phyloP scores from a whole-genome alignment of 2,888 invertebrate genomes.

The Tanytarsus gracilentus region DNA sequence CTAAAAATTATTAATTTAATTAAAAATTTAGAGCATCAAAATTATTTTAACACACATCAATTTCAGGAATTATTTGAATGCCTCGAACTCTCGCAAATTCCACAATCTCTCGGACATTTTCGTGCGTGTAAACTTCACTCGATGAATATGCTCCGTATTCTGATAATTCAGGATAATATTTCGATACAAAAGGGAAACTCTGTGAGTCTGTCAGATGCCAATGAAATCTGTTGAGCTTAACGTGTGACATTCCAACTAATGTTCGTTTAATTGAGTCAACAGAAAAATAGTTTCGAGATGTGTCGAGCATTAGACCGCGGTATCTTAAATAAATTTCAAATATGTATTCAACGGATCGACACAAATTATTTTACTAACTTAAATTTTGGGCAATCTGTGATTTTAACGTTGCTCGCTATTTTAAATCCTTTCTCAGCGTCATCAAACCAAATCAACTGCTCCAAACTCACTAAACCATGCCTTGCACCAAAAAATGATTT shows the following conservation, averaged over 20 bases:
- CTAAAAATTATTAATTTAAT: no score
- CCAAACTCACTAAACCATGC: conserved; percentile 66
- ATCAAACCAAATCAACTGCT: conserved; percentile 72
- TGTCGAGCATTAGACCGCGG: conserved; percentile 83
- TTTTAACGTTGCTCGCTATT: conserved; percentile 54
- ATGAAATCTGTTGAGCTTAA: conserved; percentile 86
- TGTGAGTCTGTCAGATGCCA: conserved; percentile 93
- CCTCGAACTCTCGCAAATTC: conserved; percentile 72
- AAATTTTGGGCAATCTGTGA: conserved; percentile 68
- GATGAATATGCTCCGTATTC: conserved; percentile 79
- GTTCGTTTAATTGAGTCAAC: conserved; percentile 61
- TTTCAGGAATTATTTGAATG: conserved; percentile 75
- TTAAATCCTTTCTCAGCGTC: conserved; percentile 55
- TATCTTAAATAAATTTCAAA: conserved; percentile 43
- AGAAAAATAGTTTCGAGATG: conserved; percentile 81
- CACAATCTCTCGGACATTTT: conserved; percentile 62
- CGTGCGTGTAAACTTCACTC: conserved; percentile 61
- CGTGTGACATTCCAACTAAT: conserved; percentile 79
- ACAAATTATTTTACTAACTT: conserved; percentile 33
- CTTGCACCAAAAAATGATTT: conserved; percentile 67
- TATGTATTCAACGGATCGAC: neutral
- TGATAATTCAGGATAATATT: conserved; percentile 65
- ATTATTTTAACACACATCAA: no score
- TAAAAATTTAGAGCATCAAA: conserved; percentile 84
- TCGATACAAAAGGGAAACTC: conserved; percentile 78